phyloP scores from a whole-genome alignment of 2,113 vertebrate species.

The Salvator merianae region DNA sequence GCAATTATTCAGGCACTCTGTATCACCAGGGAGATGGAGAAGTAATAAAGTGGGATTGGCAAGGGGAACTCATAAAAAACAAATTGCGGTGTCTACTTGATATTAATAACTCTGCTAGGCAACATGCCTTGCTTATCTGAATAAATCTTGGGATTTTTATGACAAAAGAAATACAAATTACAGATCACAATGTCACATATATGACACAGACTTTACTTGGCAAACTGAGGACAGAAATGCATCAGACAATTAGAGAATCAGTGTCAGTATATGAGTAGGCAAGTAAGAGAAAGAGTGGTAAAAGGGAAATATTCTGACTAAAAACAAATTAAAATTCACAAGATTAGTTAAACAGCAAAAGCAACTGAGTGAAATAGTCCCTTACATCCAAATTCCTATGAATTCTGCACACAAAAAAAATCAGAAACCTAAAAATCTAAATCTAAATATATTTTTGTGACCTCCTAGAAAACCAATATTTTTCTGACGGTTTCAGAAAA shows the following conservation, averaged over 20 bases:
- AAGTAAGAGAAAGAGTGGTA: rapidly evolving
- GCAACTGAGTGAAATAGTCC: not conserved
- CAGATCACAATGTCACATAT: slow-evolving; percentile 38
- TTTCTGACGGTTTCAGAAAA: not conserved
- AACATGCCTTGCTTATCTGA: slow-evolving; percentile 49
- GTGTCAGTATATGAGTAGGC: slow-evolving; percentile 16
- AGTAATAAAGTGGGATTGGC: slow-evolving; percentile 54
- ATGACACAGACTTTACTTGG: slow-evolving; percentile 41
- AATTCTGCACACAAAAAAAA: no score
- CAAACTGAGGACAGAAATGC: not conserved
- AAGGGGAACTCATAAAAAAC: slow-evolving; percentile 56
- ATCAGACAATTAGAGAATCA: slow-evolving; percentile 45
- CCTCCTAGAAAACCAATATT: not conserved
- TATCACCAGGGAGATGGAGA: slow-evolving; percentile 44
- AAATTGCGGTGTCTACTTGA: slow-evolving; percentile 48
- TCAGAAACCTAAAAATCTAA: not conserved
- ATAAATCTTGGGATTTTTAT: slow-evolving; percentile 49
- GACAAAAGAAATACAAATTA: slow-evolving; percentile 53
- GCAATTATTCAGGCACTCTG: slow-evolving; percentile 23
- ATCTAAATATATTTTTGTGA: not conserved
- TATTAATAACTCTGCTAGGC: slow-evolving; percentile 53
- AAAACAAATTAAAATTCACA: not conserved
- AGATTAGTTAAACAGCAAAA: rapidly evolving
- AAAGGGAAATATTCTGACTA: not conserved
- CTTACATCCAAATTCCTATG: no score